Conservation (phyloP, 30 jellyfish, hydroid and myxozoan species). For the Aurelia coerulea region DNA sequence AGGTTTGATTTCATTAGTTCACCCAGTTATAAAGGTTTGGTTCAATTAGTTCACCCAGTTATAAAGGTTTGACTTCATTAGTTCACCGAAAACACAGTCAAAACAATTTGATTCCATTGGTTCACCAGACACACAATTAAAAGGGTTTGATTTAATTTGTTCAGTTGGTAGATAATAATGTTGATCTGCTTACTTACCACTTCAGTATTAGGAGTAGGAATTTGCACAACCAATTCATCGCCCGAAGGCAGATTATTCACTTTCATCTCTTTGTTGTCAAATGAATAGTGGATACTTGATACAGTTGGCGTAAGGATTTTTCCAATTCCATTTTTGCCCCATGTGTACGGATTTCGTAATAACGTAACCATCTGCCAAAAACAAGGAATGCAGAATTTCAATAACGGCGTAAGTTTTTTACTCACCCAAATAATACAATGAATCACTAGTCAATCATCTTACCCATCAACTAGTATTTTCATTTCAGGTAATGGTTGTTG, state of each 20-base stretch:
- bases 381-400: neutral
- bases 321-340: constrained; percentile 43
- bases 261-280: constrained; percentile 5
- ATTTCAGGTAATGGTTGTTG: neutral
- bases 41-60: no score
- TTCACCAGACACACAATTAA: no score
- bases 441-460: no score
- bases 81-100: no score
- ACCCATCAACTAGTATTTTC: no score
- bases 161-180: no score
- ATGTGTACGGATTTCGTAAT: constrained; percentile 45
- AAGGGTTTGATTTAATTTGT: no score
- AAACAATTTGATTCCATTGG: no score
- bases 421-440: no score
- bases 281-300: constrained; percentile 12
- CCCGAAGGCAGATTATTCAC: constrained; percentile 35
- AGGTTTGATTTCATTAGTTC: no score
- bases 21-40: no score
- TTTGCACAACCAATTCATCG: constrained; percentile 28
- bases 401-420: neutral
- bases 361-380: constrained; percentile 41
- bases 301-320: constrained; percentile 18
- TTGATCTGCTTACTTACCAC: neutral
- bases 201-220: constrained; percentile 34
- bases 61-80: no score